Base-by-base conservation (phyloP, 2,113 vertebrate genomes). In the Microcebus jonahi region DNA sequence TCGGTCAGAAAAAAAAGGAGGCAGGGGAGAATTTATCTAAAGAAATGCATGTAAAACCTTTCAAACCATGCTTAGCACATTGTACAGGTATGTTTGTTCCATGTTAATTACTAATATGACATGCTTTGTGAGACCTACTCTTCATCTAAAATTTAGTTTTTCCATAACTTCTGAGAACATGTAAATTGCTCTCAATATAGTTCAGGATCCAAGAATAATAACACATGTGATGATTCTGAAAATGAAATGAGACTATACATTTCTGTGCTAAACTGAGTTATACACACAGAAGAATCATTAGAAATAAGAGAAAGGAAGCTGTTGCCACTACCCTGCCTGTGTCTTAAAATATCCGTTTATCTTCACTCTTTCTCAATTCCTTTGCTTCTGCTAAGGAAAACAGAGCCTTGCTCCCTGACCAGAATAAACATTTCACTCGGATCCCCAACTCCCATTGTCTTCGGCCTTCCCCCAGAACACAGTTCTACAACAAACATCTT, bases 341-440 rank as follows among this genome's bases (percentile, higher is more conserved):
- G 36, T 20, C 31, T 39, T 53, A n/a, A 81, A 34, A 50, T 77
- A 14, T 31, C 7, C 84, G 25, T 39, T 1, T 31, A 2, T 36
- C 39, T 70, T 94, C 39, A 31, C 7, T 79, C 1, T 48, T 25
- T 65, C 34, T 48, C 55, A 50, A 42, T 45, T 48, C 61, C 31
- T 48, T 57, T 65, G 34, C 9, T 83, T 2, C 55, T 89, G 6
- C 6, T 27, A 0, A 87, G 31, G 36, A 34, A 59, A n/a, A 65
- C 0, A 1, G 13, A 15, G 5, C 8, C 6, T 34, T 67, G 27
- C 14, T 36, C 4, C 25, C 48, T 23, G 6, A 2, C n/a, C 39
- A 42, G 2, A 9, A 93, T 18, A 59, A 20, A 11, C 61, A 53
- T 31, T 57, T 25, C 34, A 12, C 23, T 42, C 23, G 18, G 0